Base-by-base conservation (phyloP, 2,797 vertebrate genomes). In the Bradypodion pumilum region DNA sequence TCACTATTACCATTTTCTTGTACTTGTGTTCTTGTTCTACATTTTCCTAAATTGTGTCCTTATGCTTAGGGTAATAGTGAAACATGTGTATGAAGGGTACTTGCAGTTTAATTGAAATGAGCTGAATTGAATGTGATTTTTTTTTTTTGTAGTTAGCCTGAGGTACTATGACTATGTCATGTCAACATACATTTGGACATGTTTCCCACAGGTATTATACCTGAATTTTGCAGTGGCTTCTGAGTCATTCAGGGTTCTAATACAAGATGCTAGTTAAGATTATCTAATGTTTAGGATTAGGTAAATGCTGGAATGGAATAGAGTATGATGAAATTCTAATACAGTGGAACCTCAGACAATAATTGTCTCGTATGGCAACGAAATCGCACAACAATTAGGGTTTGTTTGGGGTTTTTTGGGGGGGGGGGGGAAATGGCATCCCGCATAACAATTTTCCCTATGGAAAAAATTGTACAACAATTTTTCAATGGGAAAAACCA, bases 151-250 rank as follows among this genome's bases (percentile, higher is more conserved):
- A 80, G 23, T 80, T 52, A 29, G 77, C 29, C 46, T 9, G 2
- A 79, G 63, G 62, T 35, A 32, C 63, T 49, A 21, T 15, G 5
- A 49, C 9, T 16, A 12, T 16, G 68, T 68, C 10, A 37, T 69
- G 32, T 56, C 78, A 80, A 69, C 23, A 69, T 7, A 23, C 23
- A 9, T 10, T 73, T 62, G 29, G 66, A 32, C 78, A 44, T 15
- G 9, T 72, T 87, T 89, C 75, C 78, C 82, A 16, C 49, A 80
- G 25, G 1, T 83, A 19, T 77, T 86, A 89, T 82, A 74, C 23
- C 68, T 80, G 27, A 62, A 52, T 27, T 60, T 40, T 29, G 35
- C 2, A 15, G 3, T 84, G 52, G 23, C 49, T 86, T 85, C 69
- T 77, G 80, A 76, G 29, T 77, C 19, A 62, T 62, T 12, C 32